These are phyloP conservation scores for Catocala fraxini DNA, from an alignment of 2,888 invertebrate genomes.

Conservation along the genomic window DNA sequence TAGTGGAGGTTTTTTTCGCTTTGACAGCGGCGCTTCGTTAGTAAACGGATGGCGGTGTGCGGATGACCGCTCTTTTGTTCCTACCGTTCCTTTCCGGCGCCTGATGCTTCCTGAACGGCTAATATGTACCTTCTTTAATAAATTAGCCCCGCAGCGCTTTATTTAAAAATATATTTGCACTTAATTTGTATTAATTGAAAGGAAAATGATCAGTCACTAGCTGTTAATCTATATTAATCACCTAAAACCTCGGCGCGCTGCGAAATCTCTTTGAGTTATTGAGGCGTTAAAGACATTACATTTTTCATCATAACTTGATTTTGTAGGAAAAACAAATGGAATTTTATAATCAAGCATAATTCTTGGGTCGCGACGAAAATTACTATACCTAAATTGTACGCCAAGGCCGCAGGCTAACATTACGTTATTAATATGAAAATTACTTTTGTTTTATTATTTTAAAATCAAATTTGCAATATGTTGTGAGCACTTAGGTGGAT, in stretches of 20 bases:
- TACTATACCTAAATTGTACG: slow-evolving; percentile 10
- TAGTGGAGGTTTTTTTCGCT: slow-evolving; percentile 49
- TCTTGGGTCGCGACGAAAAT: slow-evolving; percentile 10
- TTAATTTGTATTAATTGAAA: slow-evolving; percentile 37
- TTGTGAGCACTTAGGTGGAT: slow-evolving; percentile 32
- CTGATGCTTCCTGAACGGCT: slow-evolving; percentile 55
- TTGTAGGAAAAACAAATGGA: slow-evolving; percentile 1
- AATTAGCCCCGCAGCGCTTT: slow-evolving; percentile 37
- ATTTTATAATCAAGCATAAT: slow-evolving; percentile 4
- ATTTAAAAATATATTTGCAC: slow-evolving; percentile 28
- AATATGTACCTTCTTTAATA: slow-evolving; percentile 58
- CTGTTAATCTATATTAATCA: slow-evolving; percentile 38
- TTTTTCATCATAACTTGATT: slow-evolving; percentile 12
- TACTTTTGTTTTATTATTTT: slow-evolving; percentile 17
- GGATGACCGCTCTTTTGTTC: slow-evolving; percentile 59
- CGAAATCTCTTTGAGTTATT: slow-evolving; percentile 11
- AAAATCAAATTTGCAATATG: slow-evolving; percentile 8
- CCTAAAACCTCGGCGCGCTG: not conserved
- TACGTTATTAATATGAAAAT: slow-evolving; percentile 12
- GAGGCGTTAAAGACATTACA: slow-evolving; percentile 8
- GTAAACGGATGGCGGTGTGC: slow-evolving; percentile 46
- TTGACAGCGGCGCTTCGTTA: slow-evolving; percentile 56
- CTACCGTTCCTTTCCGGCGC: slow-evolving; percentile 47
- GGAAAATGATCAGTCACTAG: slow-evolving; percentile 40
- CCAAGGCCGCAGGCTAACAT: slow-evolving; percentile 6